Evolutionary conservation across 23 tunicate species (phyloP).

Genomic region (Trididemnum clinides): DNA sequence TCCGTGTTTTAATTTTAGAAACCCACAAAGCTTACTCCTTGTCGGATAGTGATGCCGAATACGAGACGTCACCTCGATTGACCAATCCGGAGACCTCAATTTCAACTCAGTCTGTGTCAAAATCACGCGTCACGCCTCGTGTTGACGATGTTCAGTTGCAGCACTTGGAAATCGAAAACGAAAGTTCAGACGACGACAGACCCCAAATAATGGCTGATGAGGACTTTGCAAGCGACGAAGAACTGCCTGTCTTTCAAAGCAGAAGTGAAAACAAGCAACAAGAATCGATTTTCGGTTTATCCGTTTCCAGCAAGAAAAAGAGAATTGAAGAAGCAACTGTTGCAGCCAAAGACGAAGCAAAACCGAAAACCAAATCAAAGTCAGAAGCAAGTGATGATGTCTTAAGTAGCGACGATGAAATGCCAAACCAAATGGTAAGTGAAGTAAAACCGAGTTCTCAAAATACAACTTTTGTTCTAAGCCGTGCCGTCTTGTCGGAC

Average conservation of each 20-base stretch:
- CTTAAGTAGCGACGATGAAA: background rate
- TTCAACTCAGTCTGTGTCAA: background rate
- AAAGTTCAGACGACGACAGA: background rate
- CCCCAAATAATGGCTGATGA: conserved; percentile 10
- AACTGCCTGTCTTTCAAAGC: background rate
- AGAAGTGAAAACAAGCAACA: too few species aligned
- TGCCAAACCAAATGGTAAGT: background rate
- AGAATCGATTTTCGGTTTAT: too few species aligned
- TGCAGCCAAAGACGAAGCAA: too few species aligned
- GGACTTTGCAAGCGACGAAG: conserved; percentile 5
- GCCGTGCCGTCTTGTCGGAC: too few species aligned
- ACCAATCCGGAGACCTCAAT: background rate
- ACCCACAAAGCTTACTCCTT: conserved; percentile 49
- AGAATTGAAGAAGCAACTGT: too few species aligned
- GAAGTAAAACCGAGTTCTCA: background rate
- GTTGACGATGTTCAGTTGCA: conserved; percentile 8
- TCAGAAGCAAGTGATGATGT: background rate
- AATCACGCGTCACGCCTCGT: conserved; percentile 17
- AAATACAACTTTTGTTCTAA: too few species aligned
- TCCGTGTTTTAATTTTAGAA: background rate
- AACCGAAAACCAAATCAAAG: too few species aligned
- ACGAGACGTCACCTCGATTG: conserved; percentile 12
- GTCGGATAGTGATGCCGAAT: conserved; percentile 65
- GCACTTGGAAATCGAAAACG: conserved; percentile 22
- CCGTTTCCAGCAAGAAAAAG: too few species aligned